Conservation (phyloP, 1,140 invertebrate genomes). For the Ridgeia piscesae region DNA sequence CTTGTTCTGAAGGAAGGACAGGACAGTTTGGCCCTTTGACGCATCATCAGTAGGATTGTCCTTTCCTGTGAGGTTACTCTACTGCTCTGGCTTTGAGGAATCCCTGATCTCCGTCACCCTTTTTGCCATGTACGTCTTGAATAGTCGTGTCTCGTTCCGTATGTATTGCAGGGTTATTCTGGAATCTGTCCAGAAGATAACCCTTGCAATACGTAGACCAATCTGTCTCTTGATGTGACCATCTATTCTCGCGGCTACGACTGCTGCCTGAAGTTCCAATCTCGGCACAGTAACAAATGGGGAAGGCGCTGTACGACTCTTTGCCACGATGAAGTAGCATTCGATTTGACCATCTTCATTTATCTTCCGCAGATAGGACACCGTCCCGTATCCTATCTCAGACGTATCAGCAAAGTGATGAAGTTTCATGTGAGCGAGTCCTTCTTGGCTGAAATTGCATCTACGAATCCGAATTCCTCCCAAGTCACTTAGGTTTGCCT, state of each 20-base stretch:
- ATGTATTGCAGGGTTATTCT: constrained; percentile 30
- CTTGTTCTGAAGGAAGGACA: neutral
- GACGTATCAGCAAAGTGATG: neutral
- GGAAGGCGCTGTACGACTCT: neutral
- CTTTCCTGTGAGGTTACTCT: neutral
- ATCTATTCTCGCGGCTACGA: neutral
- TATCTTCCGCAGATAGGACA: neutral
- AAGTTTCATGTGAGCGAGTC: neutral
- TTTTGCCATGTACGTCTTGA: neutral
- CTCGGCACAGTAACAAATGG: neutral
- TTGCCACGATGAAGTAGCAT: constrained; percentile 8
- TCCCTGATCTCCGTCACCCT: neutral
- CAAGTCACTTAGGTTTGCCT: constrained; percentile 10
- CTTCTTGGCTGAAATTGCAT: no score
- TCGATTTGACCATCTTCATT: neutral
- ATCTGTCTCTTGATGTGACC: neutral
- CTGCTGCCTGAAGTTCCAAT: neutral
- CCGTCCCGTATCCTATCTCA: neutral
- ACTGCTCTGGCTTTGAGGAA: neutral
- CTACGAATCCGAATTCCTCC: no score
- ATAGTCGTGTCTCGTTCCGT: neutral
- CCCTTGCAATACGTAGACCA: neutral
- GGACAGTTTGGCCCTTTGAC: neutral
- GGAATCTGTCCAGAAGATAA: constrained; percentile 30
- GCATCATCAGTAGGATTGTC: neutral